Percentiles rank a stretch among this genome's conserved stretches.
phyloP scores from a whole-genome alignment of 2,113 vertebrate genomes.

The Mus spicilegus region DNA sequence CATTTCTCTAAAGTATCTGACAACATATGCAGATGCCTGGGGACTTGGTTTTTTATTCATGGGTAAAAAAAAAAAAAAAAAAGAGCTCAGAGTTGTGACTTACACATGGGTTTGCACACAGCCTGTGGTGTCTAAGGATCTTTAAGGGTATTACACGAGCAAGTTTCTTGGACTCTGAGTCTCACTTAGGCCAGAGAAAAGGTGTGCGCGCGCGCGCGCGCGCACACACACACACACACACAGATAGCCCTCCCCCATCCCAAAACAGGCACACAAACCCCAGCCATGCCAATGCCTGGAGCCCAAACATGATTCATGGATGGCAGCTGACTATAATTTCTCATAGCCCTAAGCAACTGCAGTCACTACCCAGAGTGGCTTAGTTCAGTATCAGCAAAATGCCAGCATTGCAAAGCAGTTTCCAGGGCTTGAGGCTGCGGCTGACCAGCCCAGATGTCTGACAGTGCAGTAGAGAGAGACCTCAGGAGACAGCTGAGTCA shows the following conservation, averaged over 20 bases:
- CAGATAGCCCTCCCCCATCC: too few species aligned
- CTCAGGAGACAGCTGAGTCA: not conserved
- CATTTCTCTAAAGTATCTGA: not conserved
- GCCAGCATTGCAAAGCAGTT: too few species aligned
- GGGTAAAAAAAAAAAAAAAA: not conserved
- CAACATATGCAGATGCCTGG: not conserved
- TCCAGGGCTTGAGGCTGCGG: not conserved
- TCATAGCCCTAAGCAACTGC: not conserved
- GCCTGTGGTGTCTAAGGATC: not conserved
- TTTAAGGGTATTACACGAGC: not conserved
- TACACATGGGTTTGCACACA: not conserved
- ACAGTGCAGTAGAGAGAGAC: not conserved
- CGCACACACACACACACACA: too few species aligned
- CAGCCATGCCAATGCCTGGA: not conserved
- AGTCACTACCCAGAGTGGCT: not conserved
- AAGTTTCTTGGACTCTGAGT: not conserved
- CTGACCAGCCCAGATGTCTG: accelerated
- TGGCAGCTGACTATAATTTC: not conserved
- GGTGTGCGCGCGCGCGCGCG: too few species aligned
- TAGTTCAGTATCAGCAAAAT: not conserved
- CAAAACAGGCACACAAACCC: too few species aligned
- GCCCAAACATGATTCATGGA: not conserved
- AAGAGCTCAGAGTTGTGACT: not conserved
- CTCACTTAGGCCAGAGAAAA: not conserved
- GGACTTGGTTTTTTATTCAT: not conserved